Percentiles rank a stretch among this genome's conserved stretches.
These are phyloP conservation scores for Euphysa ruthae DNA, from an alignment of 30 jellyfish, hydroid and myxozoan species.

Conservation along the genomic window DNA sequence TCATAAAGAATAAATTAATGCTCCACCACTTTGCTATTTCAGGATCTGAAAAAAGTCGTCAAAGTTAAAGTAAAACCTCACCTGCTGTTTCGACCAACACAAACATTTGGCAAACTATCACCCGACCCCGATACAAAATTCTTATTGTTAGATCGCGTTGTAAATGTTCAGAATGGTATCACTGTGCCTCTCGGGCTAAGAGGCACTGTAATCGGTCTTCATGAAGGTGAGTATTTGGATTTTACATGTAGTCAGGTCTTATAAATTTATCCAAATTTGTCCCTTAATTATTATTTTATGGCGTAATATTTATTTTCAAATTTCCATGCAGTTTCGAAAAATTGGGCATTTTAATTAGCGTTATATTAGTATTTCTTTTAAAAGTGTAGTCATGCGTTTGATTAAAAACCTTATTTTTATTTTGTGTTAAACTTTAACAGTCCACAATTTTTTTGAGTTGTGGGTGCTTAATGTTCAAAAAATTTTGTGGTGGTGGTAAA, in stretches of 20 bases:
- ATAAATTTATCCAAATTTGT: not conserved
- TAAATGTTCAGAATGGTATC: conserved; percentile 50
- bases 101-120: conserved; percentile 60
- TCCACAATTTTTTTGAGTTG: too few species aligned
- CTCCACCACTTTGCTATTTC: too few species aligned
- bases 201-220: conserved; percentile 80
- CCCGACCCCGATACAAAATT: conserved; percentile 84
- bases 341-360: not conserved
- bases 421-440: too few species aligned
- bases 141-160: conserved; percentile 83
- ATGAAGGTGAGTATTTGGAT: conserved; percentile 33
- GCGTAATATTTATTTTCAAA: too few species aligned
- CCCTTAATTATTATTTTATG: not conserved
- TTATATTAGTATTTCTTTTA: too few species aligned
- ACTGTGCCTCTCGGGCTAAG: conserved; percentile 80
- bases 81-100: conserved; percentile 46
- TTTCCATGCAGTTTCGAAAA: too few species aligned
- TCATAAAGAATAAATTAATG: too few species aligned
- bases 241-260: not conserved
- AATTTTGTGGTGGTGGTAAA: too few species aligned
- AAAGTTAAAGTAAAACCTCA: conserved; percentile 69
- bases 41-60: conserved; percentile 28
- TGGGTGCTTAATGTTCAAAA: too few species aligned
- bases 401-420: too few species aligned
- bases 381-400: too few species aligned